Evolutionary conservation across 2,113 vertebrate species (phyloP).

Genomic region (Ginglymostoma cirratum): DNA sequence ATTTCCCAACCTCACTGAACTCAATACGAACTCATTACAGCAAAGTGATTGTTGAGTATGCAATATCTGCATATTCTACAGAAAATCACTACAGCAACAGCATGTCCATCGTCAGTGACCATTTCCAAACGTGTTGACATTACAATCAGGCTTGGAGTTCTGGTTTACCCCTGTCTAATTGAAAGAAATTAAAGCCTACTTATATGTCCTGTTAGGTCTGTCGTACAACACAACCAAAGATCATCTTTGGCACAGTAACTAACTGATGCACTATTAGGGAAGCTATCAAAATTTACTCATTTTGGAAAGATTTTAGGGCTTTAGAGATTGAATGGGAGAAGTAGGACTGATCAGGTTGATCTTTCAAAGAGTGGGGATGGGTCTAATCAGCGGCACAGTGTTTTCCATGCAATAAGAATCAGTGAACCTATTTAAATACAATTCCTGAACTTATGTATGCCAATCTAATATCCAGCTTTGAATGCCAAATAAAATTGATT

Average conservation of each 20-base stretch:
- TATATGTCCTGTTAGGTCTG: neutral
- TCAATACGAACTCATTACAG: neutral
- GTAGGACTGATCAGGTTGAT: neutral
- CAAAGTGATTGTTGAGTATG: neutral
- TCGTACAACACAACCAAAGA: neutral
- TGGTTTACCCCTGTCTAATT: neutral
- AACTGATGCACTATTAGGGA: neutral
- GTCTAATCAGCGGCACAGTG: neutral
- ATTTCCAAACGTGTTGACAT: neutral
- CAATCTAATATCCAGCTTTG: conserved; percentile 4
- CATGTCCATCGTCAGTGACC: neutral
- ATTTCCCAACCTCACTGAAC: neutral
- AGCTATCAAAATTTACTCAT: neutral
- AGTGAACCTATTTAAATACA: neutral
- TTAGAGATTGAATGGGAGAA: neutral
- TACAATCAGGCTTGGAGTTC: neutral
- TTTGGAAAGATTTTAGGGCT: neutral
- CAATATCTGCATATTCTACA: neutral
- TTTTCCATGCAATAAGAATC: neutral
- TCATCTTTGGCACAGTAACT: neutral
- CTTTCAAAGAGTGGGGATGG: neutral
- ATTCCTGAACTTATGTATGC: neutral
- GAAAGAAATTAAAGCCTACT: neutral
- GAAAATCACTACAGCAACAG: neutral
- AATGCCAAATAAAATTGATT: conserved; percentile 24